phyloP scores from a whole-genome alignment of 2,113 vertebrate species.

The Motacilla alba region DNA sequence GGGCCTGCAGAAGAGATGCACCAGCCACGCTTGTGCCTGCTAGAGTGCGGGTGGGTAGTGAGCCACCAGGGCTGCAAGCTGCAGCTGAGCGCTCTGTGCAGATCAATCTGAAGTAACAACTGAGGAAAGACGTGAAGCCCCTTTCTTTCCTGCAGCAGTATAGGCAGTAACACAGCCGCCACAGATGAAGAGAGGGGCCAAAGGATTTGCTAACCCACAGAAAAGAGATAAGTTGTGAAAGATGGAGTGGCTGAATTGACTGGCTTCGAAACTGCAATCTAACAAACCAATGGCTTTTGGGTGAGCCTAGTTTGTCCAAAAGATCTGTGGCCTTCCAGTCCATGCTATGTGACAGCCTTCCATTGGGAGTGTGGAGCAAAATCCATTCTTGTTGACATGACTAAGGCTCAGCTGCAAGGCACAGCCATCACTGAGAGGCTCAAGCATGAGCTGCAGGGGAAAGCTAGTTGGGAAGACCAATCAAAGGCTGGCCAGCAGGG shows the following conservation, averaged over 20 bases:
- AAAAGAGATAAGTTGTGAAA: not conserved
- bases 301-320: not conserved
- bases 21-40: not conserved
- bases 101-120: not conserved
- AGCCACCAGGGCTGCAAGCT: not conserved
- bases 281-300: not conserved
- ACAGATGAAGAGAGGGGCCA: not conserved
- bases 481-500: not conserved
- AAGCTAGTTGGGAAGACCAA: not conserved
- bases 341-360: not conserved
- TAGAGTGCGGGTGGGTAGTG: not conserved
- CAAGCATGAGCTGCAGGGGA: not conserved
- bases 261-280: not conserved
- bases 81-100: not conserved
- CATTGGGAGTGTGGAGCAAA: not conserved
- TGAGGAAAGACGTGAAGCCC: not conserved
- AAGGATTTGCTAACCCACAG: not conserved
- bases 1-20: not conserved
- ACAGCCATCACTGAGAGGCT: not conserved
- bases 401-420: not conserved
- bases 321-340: not conserved
- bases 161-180: not conserved
- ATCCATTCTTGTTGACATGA: conserved; percentile 16
- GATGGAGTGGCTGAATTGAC: not conserved
- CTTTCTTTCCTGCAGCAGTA: not conserved